Evolutionary conservation across 2,797 vertebrate species (phyloP).

Genomic region (Sebastes alutus): DNA sequence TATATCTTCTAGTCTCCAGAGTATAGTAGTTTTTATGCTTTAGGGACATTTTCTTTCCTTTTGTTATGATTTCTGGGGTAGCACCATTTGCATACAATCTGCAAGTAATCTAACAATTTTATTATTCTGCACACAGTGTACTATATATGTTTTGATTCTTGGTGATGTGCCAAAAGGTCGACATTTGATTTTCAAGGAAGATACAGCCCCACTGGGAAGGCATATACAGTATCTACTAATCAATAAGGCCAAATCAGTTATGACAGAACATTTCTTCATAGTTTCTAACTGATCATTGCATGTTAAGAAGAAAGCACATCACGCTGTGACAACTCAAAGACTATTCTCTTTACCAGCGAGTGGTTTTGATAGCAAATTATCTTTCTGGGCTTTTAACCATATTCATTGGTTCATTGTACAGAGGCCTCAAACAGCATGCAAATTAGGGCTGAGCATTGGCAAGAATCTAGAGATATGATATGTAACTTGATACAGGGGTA

Average conservation of each 20-base stretch:
- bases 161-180: constrained; percentile 10
- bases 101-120: background rate
- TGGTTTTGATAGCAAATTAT: constrained; percentile 54
- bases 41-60: background rate
- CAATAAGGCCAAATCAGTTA: constrained; percentile 17
- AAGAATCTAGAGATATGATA: too few species aligned
- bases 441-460: too few species aligned
- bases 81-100: background rate
- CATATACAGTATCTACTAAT: background rate
- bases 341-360: constrained; percentile 43
- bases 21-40: background rate
- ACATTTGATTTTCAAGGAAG: constrained; percentile 6
- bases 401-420: constrained; percentile 55
- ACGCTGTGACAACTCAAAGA: constrained; percentile 55
- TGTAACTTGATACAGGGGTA: too few species aligned
- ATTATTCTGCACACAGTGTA: background rate
- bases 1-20: background rate
- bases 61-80: background rate
- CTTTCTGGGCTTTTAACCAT: constrained; percentile 61
- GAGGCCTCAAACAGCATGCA: constrained; percentile 31
- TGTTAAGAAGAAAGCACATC: constrained; percentile 26
- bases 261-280: constrained; percentile 16
- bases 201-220: background rate
- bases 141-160: background rate
- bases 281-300: constrained; percentile 14